Percentiles rank a stretch among this genome's conserved stretches.
phyloP scores from a whole-genome alignment of 2,113 vertebrate species.

The Eulemur rufifrons region DNA sequence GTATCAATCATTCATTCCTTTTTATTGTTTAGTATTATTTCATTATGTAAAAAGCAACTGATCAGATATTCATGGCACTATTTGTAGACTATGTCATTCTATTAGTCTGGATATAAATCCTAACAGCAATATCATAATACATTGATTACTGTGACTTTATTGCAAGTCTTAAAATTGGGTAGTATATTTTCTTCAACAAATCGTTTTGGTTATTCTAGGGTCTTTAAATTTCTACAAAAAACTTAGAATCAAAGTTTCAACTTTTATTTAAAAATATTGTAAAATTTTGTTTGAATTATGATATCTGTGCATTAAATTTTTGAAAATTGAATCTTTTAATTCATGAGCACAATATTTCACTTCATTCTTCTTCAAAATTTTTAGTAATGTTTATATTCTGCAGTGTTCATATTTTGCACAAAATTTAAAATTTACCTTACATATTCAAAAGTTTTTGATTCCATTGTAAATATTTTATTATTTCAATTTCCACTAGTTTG shows the following conservation, averaged over 20 bases:
- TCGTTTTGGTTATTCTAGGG: neutral
- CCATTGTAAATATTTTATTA: neutral
- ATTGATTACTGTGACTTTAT: neutral
- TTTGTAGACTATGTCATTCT: neutral
- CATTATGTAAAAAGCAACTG: neutral
- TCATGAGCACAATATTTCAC: neutral
- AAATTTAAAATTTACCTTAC: neutral
- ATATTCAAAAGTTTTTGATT: neutral
- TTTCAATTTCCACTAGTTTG: neutral
- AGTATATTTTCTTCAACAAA: neutral
- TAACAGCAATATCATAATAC: neutral
- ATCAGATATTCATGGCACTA: neutral
- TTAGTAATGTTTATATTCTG: neutral
- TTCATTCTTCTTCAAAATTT: neutral
- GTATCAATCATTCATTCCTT: neutral
- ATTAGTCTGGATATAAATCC: neutral
- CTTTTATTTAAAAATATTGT: neutral
- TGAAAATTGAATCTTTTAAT: neutral
- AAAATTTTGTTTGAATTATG: neutral
- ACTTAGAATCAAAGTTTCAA: neutral
- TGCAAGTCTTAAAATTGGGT: neutral
- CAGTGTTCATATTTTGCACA: neutral
- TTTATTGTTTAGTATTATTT: neutral
- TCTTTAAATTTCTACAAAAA: neutral
- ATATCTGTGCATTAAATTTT: neutral